Evolutionary conservation across 2,888 invertebrate species (phyloP), one percentile per base, ranked within the genome.

Genomic region (Pandemis corylana): DNA sequence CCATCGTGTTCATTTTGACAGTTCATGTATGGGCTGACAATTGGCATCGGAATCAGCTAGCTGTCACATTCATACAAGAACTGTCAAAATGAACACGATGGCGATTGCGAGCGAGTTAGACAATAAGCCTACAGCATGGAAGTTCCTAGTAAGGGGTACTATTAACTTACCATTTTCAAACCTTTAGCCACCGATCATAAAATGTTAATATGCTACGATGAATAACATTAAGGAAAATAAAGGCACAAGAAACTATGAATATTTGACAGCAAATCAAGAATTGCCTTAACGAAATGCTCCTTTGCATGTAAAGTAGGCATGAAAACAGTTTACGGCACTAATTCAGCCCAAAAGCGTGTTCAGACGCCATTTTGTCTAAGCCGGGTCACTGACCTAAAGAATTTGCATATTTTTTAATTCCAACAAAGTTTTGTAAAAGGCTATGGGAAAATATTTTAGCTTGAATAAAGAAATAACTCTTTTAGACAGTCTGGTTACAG

Each of bases 311-410:
- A 72, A 78, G 65, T 75, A 72, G 73, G 76, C 77, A 71, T 79
- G 69, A 75, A 77, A 76, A 68, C 75, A 77, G 76, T 79, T 75
- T 74, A 65, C 77, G 77, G 77, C 77, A 78, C 76, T 75, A 76
- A 80, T 80, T 78, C 76, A 71, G 78, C 56, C 77, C 76, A 76
- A 76, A 75, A 74, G 78, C 78, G 78, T 78, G 80, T 59, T 72
- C 46, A 42, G 73, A 62, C 71, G 76, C 77, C 76, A 75, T 79
- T 76, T 79, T 74, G 71, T 53, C 67, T 67, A 51, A 42, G 66
- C 76, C 68, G 56, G 75, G 78, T 76, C 72, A 68, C 20, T 70
- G 69, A 51, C 59, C 41, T 51, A 65, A 64, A 42, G 69, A 68
- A 65, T 74, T 69, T 69, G 56, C 69, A 62, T 70, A 41, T 70